These are phyloP conservation scores for Cheumatopsyche charites DNA, from an alignment of 1,140 invertebrate species.

Conservation along the genomic window DNA sequence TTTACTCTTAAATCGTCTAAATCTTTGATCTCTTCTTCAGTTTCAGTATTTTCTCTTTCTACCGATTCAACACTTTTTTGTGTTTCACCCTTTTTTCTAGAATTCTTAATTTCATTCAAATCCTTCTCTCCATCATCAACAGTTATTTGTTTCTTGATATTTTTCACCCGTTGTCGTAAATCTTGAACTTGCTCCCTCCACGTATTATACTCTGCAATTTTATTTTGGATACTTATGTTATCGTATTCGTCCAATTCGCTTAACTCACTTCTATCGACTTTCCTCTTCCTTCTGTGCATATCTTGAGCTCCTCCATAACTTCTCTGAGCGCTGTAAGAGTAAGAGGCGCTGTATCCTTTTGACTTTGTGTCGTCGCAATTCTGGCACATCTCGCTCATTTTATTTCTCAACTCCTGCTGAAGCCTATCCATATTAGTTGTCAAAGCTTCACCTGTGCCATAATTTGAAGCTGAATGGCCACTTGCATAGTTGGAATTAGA, in stretches of 20 bases:
- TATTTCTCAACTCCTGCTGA: slow-evolving; percentile 37
- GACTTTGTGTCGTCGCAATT: slow-evolving; percentile 30
- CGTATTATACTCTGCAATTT: slow-evolving; percentile 50
- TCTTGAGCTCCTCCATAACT: slow-evolving; percentile 39
- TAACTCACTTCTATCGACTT: slow-evolving; percentile 38
- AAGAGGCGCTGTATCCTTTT: slow-evolving; percentile 45
- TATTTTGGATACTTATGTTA: slow-evolving; percentile 45
- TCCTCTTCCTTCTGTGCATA: slow-evolving; percentile 13
- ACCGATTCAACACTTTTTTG: neutral
- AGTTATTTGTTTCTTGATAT: slow-evolving; percentile 19
- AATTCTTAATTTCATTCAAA: neutral
- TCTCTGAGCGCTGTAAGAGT: slow-evolving; percentile 46
- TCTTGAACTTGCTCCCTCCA: slow-evolving; percentile 39
- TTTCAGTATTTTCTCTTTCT: neutral
- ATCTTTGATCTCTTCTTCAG: slow-evolving; percentile 18
- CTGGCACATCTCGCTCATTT: slow-evolving; percentile 43
- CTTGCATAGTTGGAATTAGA: slow-evolving; percentile 32
- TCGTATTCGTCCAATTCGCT: slow-evolving; percentile 51
- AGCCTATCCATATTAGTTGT: slow-evolving; percentile 35
- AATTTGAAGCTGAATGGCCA: slow-evolving; percentile 1
- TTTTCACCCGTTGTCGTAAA: neutral
- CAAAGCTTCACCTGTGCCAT: slow-evolving; percentile 16
- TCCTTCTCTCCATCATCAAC: neutral
- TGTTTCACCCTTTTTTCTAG: neutral
- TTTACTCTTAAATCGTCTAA: slow-evolving; percentile 19